These are phyloP conservation scores for Macquaria ambigua DNA, from an alignment of 2,113 vertebrate genomes.

Conservation along the genomic window DNA sequence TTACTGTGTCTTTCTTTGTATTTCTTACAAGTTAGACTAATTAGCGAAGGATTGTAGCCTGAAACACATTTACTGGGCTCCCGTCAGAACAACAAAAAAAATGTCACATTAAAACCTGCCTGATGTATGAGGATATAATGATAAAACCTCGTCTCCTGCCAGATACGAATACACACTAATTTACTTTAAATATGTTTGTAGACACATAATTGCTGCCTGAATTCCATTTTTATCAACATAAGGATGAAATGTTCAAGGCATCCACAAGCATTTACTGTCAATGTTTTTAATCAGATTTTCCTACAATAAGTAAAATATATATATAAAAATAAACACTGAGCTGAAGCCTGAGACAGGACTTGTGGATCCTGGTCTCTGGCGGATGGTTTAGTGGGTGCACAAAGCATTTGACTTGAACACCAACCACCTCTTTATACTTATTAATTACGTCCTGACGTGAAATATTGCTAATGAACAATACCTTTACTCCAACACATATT, in stretches of 20 bases:
- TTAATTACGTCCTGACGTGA: not conserved
- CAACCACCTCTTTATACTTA: not conserved
- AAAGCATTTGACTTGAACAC: not conserved
- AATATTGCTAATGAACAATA: not conserved
- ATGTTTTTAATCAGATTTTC: no score
- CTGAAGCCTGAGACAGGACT: not conserved
- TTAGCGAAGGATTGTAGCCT: accelerated
- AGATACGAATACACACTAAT: not conserved
- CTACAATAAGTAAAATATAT: not conserved
- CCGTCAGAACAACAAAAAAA: not conserved
- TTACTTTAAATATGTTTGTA: not conserved
- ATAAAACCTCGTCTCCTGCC: not conserved
- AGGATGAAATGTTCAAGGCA: not conserved
- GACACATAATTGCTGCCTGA: not conserved
- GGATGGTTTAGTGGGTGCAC: no score
- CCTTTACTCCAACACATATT: not conserved
- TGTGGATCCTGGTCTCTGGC: not conserved
- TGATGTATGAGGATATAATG: not conserved
- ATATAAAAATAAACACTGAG: no score
- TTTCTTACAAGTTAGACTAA: not conserved
- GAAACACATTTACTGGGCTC: not conserved
- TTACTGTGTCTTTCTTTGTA: not conserved
- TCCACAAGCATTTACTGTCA: not conserved
- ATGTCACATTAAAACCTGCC: not conserved
- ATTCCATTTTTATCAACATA: not conserved